Percentiles rank a stretch among this genome's conserved stretches.
Evolutionary conservation across 2,888 invertebrate species (phyloP).

Genomic region (Rhingia campestris): DNA sequence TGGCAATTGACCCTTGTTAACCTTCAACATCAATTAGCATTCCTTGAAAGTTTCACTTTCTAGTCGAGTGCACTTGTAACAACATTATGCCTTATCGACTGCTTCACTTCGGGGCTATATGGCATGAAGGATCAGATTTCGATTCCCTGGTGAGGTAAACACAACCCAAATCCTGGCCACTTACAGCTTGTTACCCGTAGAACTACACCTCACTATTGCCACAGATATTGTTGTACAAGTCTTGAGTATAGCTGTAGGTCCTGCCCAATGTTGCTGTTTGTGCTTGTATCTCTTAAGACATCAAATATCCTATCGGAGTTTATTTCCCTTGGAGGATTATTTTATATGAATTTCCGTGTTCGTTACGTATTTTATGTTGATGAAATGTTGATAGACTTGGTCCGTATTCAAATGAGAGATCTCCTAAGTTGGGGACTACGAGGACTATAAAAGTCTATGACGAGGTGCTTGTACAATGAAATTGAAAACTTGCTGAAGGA

Average conservation of each 20-base stretch:
- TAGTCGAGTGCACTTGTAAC: conserved; percentile 63
- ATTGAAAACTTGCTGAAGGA: conserved; percentile 34
- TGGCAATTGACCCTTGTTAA: conserved; percentile 63
- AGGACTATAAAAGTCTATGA: conserved; percentile 20
- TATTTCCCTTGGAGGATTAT: conserved; percentile 16
- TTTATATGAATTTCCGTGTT: conserved; percentile 53
- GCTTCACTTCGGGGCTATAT: conserved; percentile 2
- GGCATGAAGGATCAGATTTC: conserved; percentile 42
- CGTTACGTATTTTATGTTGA: conserved; percentile 57
- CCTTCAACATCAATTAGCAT: conserved; percentile 68
- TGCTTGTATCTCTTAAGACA: conserved; percentile 7
- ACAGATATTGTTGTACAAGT: background rate
- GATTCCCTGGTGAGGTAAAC: conserved; percentile 11
- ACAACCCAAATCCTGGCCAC: conserved; percentile 37
- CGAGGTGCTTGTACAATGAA: conserved; percentile 21
- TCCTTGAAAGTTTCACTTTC: conserved; percentile 65
- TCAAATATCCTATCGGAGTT: conserved; percentile 29
- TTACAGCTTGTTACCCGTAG: conserved; percentile 8
- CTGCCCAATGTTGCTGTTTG: background rate
- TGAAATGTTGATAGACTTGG: conserved; percentile 61
- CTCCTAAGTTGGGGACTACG: conserved; percentile 16
- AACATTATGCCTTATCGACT: conserved; percentile 60
- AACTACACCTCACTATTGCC: background rate
- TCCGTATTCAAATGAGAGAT: conserved; percentile 59
- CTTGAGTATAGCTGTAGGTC: too few species aligned